phyloP scores from a whole-genome alignment of 2,797 vertebrate species.

The Alca torda region DNA sequence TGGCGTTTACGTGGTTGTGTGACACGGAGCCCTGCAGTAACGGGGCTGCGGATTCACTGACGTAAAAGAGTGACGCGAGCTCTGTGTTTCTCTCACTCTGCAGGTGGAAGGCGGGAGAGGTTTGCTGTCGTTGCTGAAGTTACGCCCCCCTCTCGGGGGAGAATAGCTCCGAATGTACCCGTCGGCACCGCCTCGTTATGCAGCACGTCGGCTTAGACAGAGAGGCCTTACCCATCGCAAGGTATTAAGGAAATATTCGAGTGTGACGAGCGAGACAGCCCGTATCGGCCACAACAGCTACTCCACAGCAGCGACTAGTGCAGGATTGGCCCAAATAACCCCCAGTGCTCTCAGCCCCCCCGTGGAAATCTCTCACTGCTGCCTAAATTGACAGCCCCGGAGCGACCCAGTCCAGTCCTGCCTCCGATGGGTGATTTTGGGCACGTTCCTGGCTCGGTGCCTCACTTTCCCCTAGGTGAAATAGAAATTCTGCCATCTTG shows the following conservation, averaged over 20 bases:
- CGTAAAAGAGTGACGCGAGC: fast-evolving
- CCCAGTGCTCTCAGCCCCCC: too few relatives aligned
- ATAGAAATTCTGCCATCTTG: background rate
- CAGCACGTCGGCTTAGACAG: background rate
- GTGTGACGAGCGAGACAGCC: background rate
- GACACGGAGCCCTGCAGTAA: background rate
- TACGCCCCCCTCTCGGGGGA: fast-evolving
- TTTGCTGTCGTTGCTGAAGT: background rate
- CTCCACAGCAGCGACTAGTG: too few relatives aligned
- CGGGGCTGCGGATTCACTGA: background rate
- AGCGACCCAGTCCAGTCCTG: background rate
- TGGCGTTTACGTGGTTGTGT: background rate
- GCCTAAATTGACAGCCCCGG: background rate
- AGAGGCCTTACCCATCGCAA: background rate
- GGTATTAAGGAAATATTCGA: background rate
- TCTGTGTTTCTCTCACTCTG: background rate
- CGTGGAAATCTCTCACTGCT: background rate
- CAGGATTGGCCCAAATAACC: background rate
- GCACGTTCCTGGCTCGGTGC: background rate
- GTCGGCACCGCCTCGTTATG: background rate
- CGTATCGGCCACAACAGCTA: background rate
- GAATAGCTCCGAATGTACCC: background rate
- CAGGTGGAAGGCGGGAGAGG: background rate
- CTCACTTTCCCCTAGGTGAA: background rate
- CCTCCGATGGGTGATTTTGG: background rate